These are phyloP conservation scores for Chauna torquata DNA, from an alignment of 2,113 vertebrate species.

Conservation along the genomic window DNA sequence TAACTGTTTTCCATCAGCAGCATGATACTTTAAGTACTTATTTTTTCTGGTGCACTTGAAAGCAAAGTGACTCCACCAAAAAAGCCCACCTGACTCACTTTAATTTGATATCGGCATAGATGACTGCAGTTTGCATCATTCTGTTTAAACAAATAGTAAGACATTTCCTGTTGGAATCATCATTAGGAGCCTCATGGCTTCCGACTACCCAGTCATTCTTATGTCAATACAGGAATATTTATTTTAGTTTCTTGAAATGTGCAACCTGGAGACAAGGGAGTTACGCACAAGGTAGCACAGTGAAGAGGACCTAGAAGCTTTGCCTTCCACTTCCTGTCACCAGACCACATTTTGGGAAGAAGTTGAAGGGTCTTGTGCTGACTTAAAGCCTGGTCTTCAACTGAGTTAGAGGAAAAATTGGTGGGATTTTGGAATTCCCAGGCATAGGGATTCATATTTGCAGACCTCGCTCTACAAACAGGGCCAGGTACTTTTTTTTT, in stretches of 20 bases:
- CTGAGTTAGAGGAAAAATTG: not conserved
- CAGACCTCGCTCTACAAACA: not conserved
- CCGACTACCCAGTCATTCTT: not conserved
- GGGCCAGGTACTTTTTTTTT: not conserved
- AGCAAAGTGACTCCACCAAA: not conserved
- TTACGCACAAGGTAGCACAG: no score
- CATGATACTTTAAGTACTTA: not conserved
- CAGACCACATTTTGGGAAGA: not conserved
- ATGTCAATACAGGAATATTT: not conserved
- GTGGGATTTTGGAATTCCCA: not conserved
- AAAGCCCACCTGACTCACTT: not conserved
- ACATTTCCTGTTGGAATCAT: conserved; percentile 14
- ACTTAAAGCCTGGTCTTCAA: not conserved
- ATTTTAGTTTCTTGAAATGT: not conserved
- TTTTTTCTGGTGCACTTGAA: not conserved
- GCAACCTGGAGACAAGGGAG: not conserved
- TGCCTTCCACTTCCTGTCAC: not conserved
- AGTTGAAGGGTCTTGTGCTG: not conserved
- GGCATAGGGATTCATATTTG: not conserved
- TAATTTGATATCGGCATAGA: not conserved
- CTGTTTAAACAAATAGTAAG: not conserved
- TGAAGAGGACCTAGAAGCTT: not conserved
- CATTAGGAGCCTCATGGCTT: not conserved
- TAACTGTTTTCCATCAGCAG: not conserved
- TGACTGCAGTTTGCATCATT: not conserved